Evolutionary conservation across 2,797 vertebrate genomes (phyloP).

Genomic region (Otus scops): DNA sequence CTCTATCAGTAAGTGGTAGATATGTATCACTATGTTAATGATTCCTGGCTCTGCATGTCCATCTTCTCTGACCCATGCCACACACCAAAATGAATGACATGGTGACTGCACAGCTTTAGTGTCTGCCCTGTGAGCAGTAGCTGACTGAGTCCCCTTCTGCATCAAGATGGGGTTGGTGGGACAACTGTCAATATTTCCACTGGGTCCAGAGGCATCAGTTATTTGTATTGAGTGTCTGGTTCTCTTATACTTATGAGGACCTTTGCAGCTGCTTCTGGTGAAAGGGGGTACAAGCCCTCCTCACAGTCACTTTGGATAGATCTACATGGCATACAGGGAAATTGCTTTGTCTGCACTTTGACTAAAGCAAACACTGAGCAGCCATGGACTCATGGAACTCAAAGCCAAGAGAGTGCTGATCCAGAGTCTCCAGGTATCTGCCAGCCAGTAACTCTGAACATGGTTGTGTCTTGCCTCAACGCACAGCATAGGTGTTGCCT

Average conservation of each 20-base stretch:
- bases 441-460: rapidly evolving
- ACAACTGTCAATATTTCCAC: background rate
- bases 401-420: background rate
- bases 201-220: background rate
- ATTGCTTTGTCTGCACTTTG: background rate
- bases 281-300: background rate
- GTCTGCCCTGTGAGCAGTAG: background rate
- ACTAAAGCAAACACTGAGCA: rapidly evolving
- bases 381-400: background rate
- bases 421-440: background rate
- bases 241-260: background rate
- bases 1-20: background rate
- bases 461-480: background rate
- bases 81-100: background rate
- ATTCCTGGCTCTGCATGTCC: background rate
- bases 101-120: background rate
- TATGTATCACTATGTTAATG: background rate
- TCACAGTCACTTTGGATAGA: background rate
- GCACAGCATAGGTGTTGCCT: background rate
- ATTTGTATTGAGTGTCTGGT: background rate
- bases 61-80: background rate
- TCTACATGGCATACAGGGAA: background rate
- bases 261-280: background rate
- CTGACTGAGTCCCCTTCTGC: background rate
- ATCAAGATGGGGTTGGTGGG: background rate